Evolutionary conservation across 2,888 invertebrate species (phyloP), one percentile per base, ranked within the genome.

Genomic region (Synanthedon vespiformis): DNA sequence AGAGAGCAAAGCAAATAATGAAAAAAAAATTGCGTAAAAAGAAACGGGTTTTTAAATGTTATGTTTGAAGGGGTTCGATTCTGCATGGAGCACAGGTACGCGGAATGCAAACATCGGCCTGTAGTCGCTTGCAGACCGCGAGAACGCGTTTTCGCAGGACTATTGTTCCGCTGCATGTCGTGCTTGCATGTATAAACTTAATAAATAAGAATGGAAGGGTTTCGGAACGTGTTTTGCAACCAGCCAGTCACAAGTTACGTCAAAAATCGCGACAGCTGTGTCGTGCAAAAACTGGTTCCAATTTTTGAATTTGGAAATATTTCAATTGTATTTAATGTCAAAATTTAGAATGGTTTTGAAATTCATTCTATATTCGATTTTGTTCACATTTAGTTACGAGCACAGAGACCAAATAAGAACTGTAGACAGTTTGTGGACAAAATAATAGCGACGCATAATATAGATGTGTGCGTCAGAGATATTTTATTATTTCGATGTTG

Each of bases 91-190:
- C 66, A 68, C 72, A 81, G 81, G 74, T 76, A 75, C 58, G 63
- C 76, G 77, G 74, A 81, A 81, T 78, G 82, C 84, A 73, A 79
- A 81, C 74, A 61, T 55, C 40, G 71, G 58, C 76, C 77, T 80
- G 77, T 77, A 75, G 64, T 70, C 60, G 13, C 60, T 62, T 60
- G 53, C 80, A 52, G 66, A 80, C 80, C 75, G 64, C 56, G 49
- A 34, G 57, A 67, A 66, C 68, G 61, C 58, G 66, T 56, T 55
- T 48, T 48, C 22, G 48, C 48, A 48, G 18, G 10, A 10, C 22
- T 16, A 48, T 48, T 48, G 48, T 48, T 48, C 27, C 40, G 16
- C 52, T 6, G 12, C 51, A 47, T 47, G 22, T 18, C 1, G 5
- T 22, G 44, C 44, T 51, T 47, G 47, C 12, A 48, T 48, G 51